Percentiles rank a stretch among this genome's conserved stretches.
These are phyloP conservation scores for Embidobia sp. DNA, from an alignment of 2,888 invertebrate genomes.

Conservation along the genomic window DNA sequence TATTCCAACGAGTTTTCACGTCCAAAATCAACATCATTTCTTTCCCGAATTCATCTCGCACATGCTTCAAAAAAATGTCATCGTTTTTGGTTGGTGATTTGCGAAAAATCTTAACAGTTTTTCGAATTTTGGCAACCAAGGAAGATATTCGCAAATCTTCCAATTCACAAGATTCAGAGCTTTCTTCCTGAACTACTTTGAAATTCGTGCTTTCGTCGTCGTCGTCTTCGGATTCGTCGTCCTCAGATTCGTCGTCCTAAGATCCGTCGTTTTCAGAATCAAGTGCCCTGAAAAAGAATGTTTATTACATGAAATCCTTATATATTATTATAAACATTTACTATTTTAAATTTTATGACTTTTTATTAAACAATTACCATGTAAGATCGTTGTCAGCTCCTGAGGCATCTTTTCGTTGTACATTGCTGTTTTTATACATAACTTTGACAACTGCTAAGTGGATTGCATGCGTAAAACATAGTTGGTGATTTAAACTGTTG, in stretches of 20 bases:
- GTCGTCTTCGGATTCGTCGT: constrained; percentile 6
- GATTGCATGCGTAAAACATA: constrained; percentile 19
- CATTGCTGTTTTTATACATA: background rate
- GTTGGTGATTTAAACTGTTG: constrained; percentile 16
- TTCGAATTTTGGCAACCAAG: constrained; percentile 19
- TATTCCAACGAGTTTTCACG: constrained; percentile 34
- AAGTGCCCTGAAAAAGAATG: constrained; percentile 6
- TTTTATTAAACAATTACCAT: background rate
- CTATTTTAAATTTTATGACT: background rate
- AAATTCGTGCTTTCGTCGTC: no score
- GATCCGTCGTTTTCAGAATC: background rate
- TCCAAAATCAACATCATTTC: constrained; percentile 23
- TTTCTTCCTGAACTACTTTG: background rate
- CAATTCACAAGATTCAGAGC: background rate
- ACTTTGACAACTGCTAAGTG: constrained; percentile 20
- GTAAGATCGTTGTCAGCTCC: background rate
- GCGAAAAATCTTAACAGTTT: constrained; percentile 22
- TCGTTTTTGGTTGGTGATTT: constrained; percentile 25
- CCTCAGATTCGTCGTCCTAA: background rate
- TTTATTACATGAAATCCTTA: no score
- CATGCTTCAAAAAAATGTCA: constrained; percentile 15
- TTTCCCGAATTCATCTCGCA: constrained; percentile 15
- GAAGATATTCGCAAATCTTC: background rate
- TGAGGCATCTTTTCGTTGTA: background rate
- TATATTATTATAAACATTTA: background rate